These are phyloP conservation scores for Neolamprologus sp. DNA, from an alignment of 2,113 vertebrate genomes.

Conservation along the genomic window DNA sequence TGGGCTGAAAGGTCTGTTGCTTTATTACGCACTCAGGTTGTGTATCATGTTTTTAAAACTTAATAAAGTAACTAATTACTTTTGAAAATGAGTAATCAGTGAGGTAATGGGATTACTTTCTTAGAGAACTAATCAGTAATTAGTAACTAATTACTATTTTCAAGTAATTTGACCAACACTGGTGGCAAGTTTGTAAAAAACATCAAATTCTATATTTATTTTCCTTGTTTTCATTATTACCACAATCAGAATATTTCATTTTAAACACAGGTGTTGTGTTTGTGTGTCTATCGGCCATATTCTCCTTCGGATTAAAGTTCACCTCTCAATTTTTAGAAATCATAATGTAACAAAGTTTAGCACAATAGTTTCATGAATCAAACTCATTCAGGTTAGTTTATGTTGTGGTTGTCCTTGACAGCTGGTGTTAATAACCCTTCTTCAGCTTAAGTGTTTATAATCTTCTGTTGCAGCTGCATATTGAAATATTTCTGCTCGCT, in stretches of 20 bases:
- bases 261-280: background rate
- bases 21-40: background rate
- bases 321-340: background rate
- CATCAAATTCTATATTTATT: background rate
- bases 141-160: background rate
- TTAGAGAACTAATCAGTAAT: background rate
- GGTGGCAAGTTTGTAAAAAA: background rate
- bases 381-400: background rate
- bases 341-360: background rate
- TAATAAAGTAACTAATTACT: background rate
- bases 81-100: background rate
- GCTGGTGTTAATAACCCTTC: background rate
- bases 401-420: background rate
- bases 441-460: background rate
- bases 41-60: background rate
- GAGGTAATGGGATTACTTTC: rapidly evolving
- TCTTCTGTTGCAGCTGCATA: background rate
- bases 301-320: background rate
- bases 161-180: background rate
- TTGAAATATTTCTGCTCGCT: background rate
- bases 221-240: background rate
- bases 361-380: background rate
- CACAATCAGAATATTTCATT: background rate
- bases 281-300: background rate
- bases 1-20: background rate